These are phyloP conservation scores for Cryptotermes secundus DNA, from an alignment of 1,140 invertebrate species.

Conservation along the genomic window DNA sequence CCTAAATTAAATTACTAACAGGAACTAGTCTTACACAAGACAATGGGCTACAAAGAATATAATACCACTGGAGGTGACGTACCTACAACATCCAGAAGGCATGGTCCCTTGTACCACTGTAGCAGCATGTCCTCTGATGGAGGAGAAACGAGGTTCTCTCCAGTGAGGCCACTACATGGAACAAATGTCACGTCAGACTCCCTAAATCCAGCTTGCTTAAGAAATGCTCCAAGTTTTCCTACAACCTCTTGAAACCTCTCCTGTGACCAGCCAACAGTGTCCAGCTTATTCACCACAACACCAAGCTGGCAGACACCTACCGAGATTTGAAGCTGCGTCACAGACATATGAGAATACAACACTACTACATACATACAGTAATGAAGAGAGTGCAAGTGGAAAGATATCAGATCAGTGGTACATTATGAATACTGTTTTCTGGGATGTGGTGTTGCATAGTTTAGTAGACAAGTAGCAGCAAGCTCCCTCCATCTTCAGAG, in stretches of 20 bases:
- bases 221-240: slow-evolving; percentile 80
- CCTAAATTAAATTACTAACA: no score
- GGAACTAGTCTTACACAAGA: no score
- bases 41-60: no score
- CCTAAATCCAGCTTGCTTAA: slow-evolving; percentile 94
- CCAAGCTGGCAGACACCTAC: slow-evolving; percentile 79
- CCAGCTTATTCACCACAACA: slow-evolving; percentile 84
- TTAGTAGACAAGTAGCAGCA: neutral
- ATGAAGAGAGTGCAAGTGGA: no score
- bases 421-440: neutral
- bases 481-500: neutral
- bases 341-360: no score
- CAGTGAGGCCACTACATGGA: slow-evolving; percentile 92
- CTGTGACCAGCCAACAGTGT: slow-evolving; percentile 76
- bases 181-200: slow-evolving; percentile 87
- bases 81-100: slow-evolving; percentile 76
- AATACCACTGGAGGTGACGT: no score
- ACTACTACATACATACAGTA: no score
- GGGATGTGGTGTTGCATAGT: neutral
- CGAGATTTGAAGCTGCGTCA: slow-evolving; percentile 11
- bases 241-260: slow-evolving; percentile 85
- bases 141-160: slow-evolving; percentile 82
- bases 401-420: no score
- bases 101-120: slow-evolving; percentile 86
- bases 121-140: slow-evolving; percentile 66